Percentiles rank a stretch among this genome's conserved stretches.
Evolutionary conservation across 2,888 invertebrate species (phyloP).

Genomic region (Caenorhabditis sulstoni): DNA sequence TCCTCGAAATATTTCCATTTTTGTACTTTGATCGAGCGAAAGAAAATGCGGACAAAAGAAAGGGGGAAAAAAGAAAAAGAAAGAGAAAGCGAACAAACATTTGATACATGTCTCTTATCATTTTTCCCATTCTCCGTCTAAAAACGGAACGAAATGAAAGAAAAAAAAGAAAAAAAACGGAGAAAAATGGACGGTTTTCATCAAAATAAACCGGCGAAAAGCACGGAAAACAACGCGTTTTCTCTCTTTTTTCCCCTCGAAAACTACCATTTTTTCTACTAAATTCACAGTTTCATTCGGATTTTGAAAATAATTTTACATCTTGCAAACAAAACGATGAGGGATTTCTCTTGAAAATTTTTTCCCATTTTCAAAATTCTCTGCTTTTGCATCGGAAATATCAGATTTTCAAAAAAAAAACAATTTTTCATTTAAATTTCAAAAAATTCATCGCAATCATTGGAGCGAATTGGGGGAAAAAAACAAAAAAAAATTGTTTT

Average conservation of each 20-base stretch:
- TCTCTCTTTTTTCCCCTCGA: conserved; percentile 17
- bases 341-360: too few species aligned
- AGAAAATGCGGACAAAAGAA: neutral
- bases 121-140: neutral
- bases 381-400: too few species aligned
- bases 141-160: neutral
- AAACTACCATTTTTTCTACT: too few species aligned
- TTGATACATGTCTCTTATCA: neutral
- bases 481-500: too few species aligned
- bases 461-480: too few species aligned
- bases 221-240: neutral
- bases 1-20: neutral
- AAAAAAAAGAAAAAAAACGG: neutral
- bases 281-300: too few species aligned
- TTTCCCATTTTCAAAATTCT: too few species aligned
- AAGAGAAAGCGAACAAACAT: neutral
- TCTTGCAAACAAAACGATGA: too few species aligned
- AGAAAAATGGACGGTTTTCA: neutral
- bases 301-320: too few species aligned
- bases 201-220: neutral
- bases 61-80: neutral
- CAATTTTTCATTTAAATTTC: too few species aligned
- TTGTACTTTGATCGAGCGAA: neutral
- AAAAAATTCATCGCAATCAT: too few species aligned
- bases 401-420: too few species aligned